phyloP scores from a whole-genome alignment of 30 jellyfish, hydroid and myxozoan species.

The Rhopilema esculentum region DNA sequence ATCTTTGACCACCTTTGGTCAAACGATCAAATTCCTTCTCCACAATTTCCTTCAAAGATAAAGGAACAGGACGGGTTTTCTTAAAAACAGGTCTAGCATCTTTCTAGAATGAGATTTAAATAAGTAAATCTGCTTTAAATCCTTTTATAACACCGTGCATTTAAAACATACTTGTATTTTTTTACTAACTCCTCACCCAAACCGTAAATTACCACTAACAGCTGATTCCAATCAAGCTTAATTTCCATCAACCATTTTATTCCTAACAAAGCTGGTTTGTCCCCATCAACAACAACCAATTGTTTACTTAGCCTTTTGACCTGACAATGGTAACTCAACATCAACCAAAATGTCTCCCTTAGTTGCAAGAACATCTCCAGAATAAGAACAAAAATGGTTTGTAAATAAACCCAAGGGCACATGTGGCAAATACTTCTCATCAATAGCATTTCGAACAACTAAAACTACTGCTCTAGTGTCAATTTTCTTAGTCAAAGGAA shows the following conservation, averaged over 20 bases:
- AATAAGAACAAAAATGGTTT: conserved; percentile 14
- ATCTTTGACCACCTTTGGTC: too few species aligned
- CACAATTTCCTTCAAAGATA: conserved; percentile 22
- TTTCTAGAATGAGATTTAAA: conserved; percentile 20
- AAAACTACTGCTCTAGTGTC: too few species aligned
- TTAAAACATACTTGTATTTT: too few species aligned
- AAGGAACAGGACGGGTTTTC: conserved; percentile 66
- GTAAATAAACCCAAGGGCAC: conserved; percentile 26
- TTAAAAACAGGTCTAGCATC: conserved; percentile 50
- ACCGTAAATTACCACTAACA: conserved; percentile 33
- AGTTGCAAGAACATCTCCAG: conserved; percentile 52
- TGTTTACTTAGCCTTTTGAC: conserved; percentile 51
- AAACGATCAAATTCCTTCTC: too few species aligned
- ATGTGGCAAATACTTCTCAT: conserved; percentile 21
- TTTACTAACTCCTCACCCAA: too few species aligned
- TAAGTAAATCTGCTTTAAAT: conserved; percentile 5
- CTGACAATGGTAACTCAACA: too few species aligned
- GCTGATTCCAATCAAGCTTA: conserved; percentile 53
- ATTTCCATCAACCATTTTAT: conserved; percentile 33
- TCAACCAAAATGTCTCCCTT: conserved; percentile 51
- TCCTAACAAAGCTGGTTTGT: conserved; percentile 44
- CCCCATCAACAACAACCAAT: conserved; percentile 48
- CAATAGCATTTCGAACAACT: conserved; percentile 8
- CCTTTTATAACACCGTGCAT: too few species aligned
- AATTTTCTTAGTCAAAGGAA: too few species aligned